A percentile compares a stretch with the other conserved stretches of the same genome.
Conservation (phyloP, 2,888 invertebrate genomes). For the Elmis aenea region DNA sequence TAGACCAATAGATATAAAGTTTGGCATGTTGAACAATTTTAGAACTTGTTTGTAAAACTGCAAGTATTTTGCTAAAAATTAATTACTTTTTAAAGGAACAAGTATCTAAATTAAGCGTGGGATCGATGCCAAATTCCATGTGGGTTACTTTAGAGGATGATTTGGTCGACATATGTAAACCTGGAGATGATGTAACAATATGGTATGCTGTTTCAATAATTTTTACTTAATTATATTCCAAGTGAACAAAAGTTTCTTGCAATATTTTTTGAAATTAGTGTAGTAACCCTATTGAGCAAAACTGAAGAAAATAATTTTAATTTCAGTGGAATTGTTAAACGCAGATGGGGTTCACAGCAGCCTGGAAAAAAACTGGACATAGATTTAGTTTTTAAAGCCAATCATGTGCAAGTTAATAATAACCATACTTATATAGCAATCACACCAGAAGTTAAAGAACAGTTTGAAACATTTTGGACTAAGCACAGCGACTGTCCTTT, state of each 20-base stretch:
- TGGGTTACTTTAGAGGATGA: conserved; percentile 79
- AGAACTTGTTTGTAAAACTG: too few species aligned
- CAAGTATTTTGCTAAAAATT: too few species aligned
- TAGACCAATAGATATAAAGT: conserved; percentile 1
- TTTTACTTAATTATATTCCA: conserved; percentile 3
- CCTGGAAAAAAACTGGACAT: conserved; percentile 61
- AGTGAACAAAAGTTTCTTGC: too few species aligned
- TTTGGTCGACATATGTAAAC: conserved; percentile 79
- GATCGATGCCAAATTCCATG: conserved; percentile 70
- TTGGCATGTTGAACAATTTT: too few species aligned
- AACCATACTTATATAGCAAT: conserved; percentile 47
- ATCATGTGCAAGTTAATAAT: conserved; percentile 64
- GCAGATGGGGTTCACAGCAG: conserved; percentile 63
- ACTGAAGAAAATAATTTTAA: too few species aligned
- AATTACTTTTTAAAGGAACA: conserved; percentile 57
- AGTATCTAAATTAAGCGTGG: conserved; percentile 64
- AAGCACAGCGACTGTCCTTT: conserved; percentile 59
- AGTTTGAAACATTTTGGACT: conserved; percentile 70
- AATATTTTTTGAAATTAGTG: too few species aligned
- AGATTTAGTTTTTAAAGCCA: conserved; percentile 66
- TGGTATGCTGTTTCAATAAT: conserved; percentile 53
- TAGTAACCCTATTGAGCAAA: too few species aligned
- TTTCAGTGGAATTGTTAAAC: conserved; percentile 68
- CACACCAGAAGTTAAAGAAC: conserved; percentile 61
- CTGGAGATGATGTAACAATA: conserved; percentile 82